A percentile compares a stretch with the other conserved stretches of the same genome.
phyloP scores from a whole-genome alignment of 2,113 vertebrate species.

The Merops nubicus region DNA sequence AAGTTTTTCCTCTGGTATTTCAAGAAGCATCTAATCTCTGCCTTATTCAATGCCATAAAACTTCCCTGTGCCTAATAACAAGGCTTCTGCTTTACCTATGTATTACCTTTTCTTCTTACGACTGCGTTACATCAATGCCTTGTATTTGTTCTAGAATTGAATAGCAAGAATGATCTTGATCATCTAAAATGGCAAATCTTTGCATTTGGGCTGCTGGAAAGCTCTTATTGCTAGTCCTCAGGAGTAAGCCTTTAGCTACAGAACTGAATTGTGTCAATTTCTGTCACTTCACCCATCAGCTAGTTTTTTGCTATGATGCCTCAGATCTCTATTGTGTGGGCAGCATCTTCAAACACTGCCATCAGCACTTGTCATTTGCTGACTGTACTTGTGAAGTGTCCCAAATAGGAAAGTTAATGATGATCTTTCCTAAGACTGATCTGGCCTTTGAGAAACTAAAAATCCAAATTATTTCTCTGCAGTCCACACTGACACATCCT shows the following conservation, averaged over 20 bases:
- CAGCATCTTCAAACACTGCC: neutral
- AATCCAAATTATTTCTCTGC: neutral
- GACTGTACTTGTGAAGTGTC: neutral
- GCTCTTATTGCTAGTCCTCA: neutral
- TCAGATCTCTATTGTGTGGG: neutral
- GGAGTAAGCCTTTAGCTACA: neutral
- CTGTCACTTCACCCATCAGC: neutral
- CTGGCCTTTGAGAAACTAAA: neutral
- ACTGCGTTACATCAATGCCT: neutral
- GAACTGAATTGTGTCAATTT: neutral
- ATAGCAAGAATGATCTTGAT: neutral
- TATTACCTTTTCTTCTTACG: neutral
- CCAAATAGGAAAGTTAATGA: neutral
- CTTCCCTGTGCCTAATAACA: neutral
- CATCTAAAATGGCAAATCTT: neutral
- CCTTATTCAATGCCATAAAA: neutral
- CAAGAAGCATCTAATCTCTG: neutral
- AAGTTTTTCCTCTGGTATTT: neutral
- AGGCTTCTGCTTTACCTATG: neutral
- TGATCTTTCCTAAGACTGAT: neutral
- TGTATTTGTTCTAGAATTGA: neutral
- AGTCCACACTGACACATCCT: neutral
- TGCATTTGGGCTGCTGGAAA: neutral
- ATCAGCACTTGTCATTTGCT: rapidly evolving
- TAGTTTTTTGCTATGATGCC: neutral